phyloP scores from a whole-genome alignment of 1,140 invertebrate species.

The Aphaenogaster rudis region DNA sequence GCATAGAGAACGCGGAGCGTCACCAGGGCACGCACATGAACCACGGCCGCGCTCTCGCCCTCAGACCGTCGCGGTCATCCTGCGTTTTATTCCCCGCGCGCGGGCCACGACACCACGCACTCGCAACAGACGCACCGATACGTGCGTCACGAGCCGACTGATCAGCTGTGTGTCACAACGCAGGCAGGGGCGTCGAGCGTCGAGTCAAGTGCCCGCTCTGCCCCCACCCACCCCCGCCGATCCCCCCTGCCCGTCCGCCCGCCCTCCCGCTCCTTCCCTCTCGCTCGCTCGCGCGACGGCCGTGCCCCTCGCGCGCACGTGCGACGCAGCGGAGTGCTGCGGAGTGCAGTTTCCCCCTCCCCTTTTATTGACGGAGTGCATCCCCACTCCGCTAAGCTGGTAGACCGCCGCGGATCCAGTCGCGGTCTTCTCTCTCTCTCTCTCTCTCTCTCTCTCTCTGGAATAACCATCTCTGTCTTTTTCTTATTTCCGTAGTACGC shows the following conservation, averaged over 20 bases:
- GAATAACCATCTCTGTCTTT: neutral
- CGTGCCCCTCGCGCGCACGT: too few species aligned
- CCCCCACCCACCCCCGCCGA: too few species aligned
- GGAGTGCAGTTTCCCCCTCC: too few species aligned
- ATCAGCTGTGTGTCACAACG: slow-evolving; percentile 76
- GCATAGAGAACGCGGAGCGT: slow-evolving; percentile 70
- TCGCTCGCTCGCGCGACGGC: too few species aligned
- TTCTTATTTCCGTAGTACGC: neutral
- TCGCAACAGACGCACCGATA: slow-evolving; percentile 8
- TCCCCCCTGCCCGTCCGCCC: too few species aligned
- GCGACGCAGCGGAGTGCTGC: too few species aligned
- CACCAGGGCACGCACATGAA: slow-evolving; percentile 46
- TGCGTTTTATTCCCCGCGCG: neutral
- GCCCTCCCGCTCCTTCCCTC: too few species aligned
- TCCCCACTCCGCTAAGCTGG: too few species aligned
- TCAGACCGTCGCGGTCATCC: slow-evolving; percentile 50
- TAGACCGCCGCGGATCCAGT: too few species aligned
- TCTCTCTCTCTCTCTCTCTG: neutral
- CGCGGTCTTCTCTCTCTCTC: too few species aligned
- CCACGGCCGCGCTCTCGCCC: neutral
- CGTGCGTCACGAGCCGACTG: slow-evolving; percentile 70
- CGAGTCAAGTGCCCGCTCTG: slow-evolving; percentile 10
- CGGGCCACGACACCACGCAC: neutral
- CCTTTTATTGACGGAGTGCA: too few species aligned
- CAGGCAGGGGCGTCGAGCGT: slow-evolving; percentile 62